phyloP scores from a whole-genome alignment of 2,888 invertebrate species.

The Heliothis peltigera region DNA sequence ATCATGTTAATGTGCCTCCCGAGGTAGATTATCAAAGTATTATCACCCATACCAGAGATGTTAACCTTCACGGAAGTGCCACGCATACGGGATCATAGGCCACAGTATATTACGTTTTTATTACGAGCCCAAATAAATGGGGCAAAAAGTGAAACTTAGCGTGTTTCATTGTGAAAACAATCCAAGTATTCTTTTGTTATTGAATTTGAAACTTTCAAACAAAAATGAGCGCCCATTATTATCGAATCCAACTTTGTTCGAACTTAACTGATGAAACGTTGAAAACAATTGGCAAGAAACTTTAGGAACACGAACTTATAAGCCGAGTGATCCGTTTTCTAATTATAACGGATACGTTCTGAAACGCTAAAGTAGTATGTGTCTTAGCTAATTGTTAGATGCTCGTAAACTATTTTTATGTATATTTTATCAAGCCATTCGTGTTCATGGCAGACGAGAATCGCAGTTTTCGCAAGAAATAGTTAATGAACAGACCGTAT shows the following conservation, averaged over 20 bases:
- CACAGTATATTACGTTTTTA: slow-evolving; percentile 24
- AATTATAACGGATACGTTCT: background rate
- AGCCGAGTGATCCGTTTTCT: slow-evolving; percentile 4
- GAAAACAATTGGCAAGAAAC: slow-evolving; percentile 21
- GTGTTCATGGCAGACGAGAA: slow-evolving; percentile 28
- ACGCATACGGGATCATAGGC: slow-evolving; percentile 8
- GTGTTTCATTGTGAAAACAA: slow-evolving; percentile 11
- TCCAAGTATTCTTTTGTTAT: slow-evolving; percentile 5
- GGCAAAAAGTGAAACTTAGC: slow-evolving; percentile 21
- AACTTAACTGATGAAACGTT: slow-evolving; percentile 13
- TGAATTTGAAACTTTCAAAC: slow-evolving; percentile 15
- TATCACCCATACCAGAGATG: slow-evolving; percentile 59
- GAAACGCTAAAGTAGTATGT: slow-evolving; percentile 1
- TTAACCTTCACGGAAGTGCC: slow-evolving; percentile 34
- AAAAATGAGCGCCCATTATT: slow-evolving; percentile 9
- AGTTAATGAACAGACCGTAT: slow-evolving; percentile 68
- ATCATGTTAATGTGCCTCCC: slow-evolving; percentile 68
- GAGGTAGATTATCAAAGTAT: slow-evolving; percentile 67
- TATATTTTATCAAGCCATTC: slow-evolving; percentile 11
- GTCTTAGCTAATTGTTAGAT: slow-evolving; percentile 6
- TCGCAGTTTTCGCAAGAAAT: slow-evolving; percentile 47
- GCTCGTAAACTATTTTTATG: slow-evolving; percentile 17
- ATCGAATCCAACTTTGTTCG: slow-evolving; percentile 21
- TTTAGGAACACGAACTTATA: slow-evolving; percentile 22
- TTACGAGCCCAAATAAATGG: slow-evolving; percentile 14